These are phyloP conservation scores for Nymphalis polychloros DNA, from an alignment of 2,888 invertebrate genomes.

Conservation along the genomic window DNA sequence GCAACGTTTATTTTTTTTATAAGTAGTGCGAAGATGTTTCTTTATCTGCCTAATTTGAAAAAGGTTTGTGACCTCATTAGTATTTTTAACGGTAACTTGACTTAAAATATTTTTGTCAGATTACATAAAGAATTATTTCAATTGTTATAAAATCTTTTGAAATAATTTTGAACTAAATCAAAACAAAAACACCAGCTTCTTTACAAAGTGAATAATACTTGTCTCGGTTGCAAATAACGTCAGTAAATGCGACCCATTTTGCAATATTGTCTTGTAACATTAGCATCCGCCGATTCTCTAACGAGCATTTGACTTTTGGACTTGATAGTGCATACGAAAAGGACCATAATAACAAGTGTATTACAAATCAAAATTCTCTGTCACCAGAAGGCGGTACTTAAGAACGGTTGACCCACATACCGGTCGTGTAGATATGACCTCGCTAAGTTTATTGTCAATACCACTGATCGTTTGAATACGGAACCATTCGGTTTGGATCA, in stretches of 20 bases:
- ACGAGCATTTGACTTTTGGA: conserved; percentile 30
- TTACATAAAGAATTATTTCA: too few species aligned
- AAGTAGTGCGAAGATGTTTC: too few species aligned
- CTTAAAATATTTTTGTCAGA: too few species aligned
- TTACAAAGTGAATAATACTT: conserved; percentile 24
- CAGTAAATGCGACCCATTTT: conserved; percentile 32
- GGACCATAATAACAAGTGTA: conserved; percentile 5
- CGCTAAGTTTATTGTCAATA: conserved; percentile 71
- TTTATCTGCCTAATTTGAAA: too few species aligned
- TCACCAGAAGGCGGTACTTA: conserved; percentile 43
- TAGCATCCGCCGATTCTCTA: conserved; percentile 38
- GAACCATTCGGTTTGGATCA: conserved; percentile 39
- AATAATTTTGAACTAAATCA: background rate
- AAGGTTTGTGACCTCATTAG: too few species aligned
- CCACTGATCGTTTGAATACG: conserved; percentile 45
- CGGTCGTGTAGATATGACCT: conserved; percentile 64
- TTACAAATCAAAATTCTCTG: conserved; percentile 43
- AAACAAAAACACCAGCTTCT: background rate
- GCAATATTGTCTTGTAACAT: conserved; percentile 39
- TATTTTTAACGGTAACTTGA: too few species aligned
- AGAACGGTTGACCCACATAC: conserved; percentile 72
- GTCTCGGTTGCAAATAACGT: conserved; percentile 24
- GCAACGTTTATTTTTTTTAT: too few species aligned
- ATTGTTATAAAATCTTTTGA: conserved; percentile 2
- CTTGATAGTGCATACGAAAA: conserved; percentile 14